A percentile compares a stretch with the other conserved stretches of the same genome.
These are phyloP conservation scores for Tretioscincus oriximinensis DNA, from an alignment of 2,113 vertebrate species.

Conservation along the genomic window DNA sequence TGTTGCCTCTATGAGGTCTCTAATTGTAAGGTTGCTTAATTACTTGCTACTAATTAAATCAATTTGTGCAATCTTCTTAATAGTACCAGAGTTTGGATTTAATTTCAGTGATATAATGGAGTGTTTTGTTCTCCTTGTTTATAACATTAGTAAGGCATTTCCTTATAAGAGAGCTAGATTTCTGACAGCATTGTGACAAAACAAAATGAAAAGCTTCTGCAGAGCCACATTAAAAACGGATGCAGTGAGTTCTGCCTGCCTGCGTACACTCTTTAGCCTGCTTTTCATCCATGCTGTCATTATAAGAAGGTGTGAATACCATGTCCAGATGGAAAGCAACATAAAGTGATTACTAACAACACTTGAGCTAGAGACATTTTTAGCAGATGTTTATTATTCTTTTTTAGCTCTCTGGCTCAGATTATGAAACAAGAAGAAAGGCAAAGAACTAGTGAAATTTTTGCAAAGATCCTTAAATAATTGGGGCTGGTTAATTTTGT, in stretches of 20 bases:
- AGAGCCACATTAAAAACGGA: slow-evolving; percentile 34
- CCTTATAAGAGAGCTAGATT: slow-evolving; percentile 21
- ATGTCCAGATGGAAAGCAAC: slow-evolving; percentile 39
- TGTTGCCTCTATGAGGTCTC: background rate
- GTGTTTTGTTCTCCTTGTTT: background rate
- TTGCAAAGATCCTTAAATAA: background rate
- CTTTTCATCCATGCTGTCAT: slow-evolving; percentile 23
- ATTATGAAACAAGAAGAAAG: background rate
- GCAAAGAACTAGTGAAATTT: background rate
- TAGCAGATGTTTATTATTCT: background rate
- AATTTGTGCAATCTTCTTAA: background rate
- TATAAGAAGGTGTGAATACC: background rate
- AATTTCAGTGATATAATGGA: background rate
- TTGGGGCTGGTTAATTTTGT: background rate
- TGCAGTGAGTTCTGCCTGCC: slow-evolving; percentile 17
- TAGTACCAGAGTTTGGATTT: background rate
- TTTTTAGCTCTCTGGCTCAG: background rate
- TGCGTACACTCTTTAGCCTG: slow-evolving; percentile 39
- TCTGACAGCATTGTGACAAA: slow-evolving; percentile 39
- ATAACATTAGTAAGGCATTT: slow-evolving; percentile 3
- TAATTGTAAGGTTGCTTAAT: background rate
- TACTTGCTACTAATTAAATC: background rate
- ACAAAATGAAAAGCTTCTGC: slow-evolving; percentile 24
- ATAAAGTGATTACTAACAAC: slow-evolving; percentile 10
- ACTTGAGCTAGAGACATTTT: background rate